Evolutionary conservation across 2,113 vertebrate genomes (phyloP).

Genomic region (Panurus biarmicus): DNA sequence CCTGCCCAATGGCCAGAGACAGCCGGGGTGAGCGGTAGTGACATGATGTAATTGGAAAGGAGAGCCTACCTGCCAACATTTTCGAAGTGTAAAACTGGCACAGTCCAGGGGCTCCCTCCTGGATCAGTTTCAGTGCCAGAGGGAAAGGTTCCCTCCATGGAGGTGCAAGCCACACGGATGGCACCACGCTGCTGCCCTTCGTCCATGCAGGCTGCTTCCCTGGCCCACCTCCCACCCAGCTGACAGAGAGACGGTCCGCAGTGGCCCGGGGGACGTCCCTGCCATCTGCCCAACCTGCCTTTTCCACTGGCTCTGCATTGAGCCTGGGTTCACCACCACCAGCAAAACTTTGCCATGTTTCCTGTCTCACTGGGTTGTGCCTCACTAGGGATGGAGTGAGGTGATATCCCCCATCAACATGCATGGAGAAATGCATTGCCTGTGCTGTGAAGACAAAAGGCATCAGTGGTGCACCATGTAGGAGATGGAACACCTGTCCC

Average conservation of each 20-base stretch:
- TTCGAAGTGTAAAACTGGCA: conserved; percentile 2
- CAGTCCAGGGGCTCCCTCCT: neutral
- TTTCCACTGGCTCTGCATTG: neutral
- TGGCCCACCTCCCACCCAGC: conserved; percentile 18
- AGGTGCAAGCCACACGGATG: neutral
- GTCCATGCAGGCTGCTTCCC: neutral
- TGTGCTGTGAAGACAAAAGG: neutral
- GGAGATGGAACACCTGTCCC: neutral
- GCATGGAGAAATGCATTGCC: neutral
- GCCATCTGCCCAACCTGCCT: neutral
- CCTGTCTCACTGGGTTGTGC: neutral
- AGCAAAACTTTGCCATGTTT: neutral
- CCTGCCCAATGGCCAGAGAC: neutral
- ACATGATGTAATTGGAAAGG: conserved; percentile 16
- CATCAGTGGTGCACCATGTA: fast-evolving
- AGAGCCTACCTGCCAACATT: conserved; percentile 38
- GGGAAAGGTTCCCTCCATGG: neutral
- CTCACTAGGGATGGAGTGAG: neutral
- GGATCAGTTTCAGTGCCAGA: conserved; percentile 17
- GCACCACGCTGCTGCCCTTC: neutral
- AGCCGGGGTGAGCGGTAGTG: neutral
- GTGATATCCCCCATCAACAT: fast-evolving
- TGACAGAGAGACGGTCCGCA: neutral
- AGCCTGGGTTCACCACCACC: neutral
- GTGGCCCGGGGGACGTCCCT: neutral